Evolutionary conservation across 2,113 vertebrate genomes (phyloP).

Genomic region (Nettapus auritus): DNA sequence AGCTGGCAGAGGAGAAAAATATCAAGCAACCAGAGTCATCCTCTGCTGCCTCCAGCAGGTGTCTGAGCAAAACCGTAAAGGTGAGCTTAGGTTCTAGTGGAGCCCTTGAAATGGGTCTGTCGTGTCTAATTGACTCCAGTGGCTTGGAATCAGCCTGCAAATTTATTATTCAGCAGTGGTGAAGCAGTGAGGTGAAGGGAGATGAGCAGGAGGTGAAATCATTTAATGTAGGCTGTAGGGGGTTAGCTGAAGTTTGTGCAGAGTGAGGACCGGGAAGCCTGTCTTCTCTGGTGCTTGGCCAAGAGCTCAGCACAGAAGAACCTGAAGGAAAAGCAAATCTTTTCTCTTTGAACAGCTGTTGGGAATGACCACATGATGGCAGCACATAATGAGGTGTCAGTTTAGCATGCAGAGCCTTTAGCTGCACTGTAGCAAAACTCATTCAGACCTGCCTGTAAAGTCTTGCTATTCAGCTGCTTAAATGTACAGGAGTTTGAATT

Average conservation of each 20-base stretch:
- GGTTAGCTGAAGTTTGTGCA: neutral
- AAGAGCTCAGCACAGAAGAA: accelerated
- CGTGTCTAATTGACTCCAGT: too few species aligned
- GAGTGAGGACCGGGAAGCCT: neutral
- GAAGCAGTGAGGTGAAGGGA: neutral
- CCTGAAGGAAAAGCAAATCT: accelerated
- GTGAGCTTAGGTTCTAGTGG: neutral
- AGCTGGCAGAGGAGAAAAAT: neutral
- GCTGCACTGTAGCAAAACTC: neutral
- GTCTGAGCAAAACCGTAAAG: neutral
- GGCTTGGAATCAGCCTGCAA: neutral
- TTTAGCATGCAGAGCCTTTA: neutral
- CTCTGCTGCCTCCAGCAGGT: neutral
- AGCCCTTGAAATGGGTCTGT: neutral
- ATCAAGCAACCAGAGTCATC: neutral
- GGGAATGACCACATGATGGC: neutral
- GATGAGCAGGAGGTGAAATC: neutral
- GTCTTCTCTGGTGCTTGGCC: neutral
- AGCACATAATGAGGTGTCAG: neutral
- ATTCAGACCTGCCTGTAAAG: neutral
- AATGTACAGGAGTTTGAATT: accelerated
- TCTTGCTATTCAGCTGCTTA: neutral
- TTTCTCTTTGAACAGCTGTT: accelerated
- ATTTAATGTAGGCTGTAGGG: accelerated
- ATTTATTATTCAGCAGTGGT: accelerated